Evolutionary conservation across 2,113 vertebrate species (phyloP), one percentile per base, ranked within the genome.

Genomic region (Candoia aspera): DNA sequence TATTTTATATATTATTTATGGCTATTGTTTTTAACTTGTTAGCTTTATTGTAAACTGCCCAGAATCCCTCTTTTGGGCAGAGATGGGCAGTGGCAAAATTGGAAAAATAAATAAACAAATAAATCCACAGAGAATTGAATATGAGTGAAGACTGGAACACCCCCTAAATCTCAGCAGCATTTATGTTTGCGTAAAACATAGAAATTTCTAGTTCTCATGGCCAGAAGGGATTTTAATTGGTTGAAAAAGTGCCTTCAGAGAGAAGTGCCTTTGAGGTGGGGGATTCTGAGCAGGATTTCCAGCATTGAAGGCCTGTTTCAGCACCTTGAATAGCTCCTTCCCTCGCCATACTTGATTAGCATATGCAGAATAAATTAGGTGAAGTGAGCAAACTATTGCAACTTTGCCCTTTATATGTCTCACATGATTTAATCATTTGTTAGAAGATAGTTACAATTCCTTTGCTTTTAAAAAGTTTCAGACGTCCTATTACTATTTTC

Each of bases 311-410:
- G 12, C 37, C 17, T 84, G 46, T 86, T 85, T 90, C 90, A 90
- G 90, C 90, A 90, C 73, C 37, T 58, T 84, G 79, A 90, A 85
- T 59, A 90, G 79, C 57, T 90, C 90, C 90, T 90, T 60, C 1
- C 42, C 46, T 59, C n/a, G 57, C 60, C 42, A n/a, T 60, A 49
- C 49, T 54, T 55, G 37, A 60, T 60, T 46, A 84, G 26, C 46
- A 33, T 15, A 55, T 26, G 8, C 21, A 55, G 3, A 24, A 64
- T 84, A 37, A 59, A 90, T 59, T 90, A 49, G n/a, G 9, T n/a
- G 26, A 60, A 86, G 60, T 24, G 54, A 33, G 46, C 19, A 64
- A 68, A 64, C 46, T 46, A 29, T 84, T 59, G 21, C 54, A 90
- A 84, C 21, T 57, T 79, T 26, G 37, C 57, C 49, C 24, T 90